A percentile compares a stretch with the other conserved stretches of the same genome.
These are phyloP conservation scores for Magallana ariakensis DNA, from an alignment of 1,140 invertebrate genomes.

Conservation along the genomic window DNA sequence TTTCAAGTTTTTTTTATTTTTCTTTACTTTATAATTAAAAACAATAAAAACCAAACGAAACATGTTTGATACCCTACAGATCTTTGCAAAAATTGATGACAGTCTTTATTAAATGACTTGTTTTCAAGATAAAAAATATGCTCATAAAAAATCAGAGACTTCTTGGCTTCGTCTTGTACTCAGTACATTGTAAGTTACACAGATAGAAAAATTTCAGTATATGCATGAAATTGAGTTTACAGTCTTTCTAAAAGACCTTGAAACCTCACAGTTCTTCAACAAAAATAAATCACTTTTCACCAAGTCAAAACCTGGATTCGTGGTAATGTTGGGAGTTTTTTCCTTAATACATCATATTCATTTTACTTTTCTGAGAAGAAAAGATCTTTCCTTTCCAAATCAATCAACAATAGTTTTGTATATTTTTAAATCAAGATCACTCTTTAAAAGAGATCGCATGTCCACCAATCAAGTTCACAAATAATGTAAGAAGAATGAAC, in stretches of 20 bases:
- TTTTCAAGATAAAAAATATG: neutral
- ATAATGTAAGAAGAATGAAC: neutral
- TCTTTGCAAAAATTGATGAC: neutral
- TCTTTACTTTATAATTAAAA: neutral
- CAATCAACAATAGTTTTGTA: neutral
- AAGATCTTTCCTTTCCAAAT: neutral
- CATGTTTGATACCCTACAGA: neutral
- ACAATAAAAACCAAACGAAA: neutral
- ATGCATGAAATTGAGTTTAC: slow-evolving; percentile 26
- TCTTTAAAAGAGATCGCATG: too few relatives aligned
- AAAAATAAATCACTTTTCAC: slow-evolving; percentile 20
- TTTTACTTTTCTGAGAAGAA: too few relatives aligned
- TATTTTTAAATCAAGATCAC: neutral
- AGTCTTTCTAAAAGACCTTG: neutral
- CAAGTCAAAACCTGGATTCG: slow-evolving; percentile 20
- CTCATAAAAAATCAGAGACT: too few relatives aligned
- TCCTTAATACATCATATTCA: neutral
- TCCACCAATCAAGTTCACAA: neutral
- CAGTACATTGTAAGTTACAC: slow-evolving; percentile 1
- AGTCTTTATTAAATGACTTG: neutral
- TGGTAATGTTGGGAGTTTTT: neutral
- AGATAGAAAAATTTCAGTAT: neutral
- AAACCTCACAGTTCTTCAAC: neutral
- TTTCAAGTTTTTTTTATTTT: neutral
- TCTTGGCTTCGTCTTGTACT: neutral